Conservation (phyloP, 2,888 invertebrate species). For the Drosophila paramelanica region DNA sequence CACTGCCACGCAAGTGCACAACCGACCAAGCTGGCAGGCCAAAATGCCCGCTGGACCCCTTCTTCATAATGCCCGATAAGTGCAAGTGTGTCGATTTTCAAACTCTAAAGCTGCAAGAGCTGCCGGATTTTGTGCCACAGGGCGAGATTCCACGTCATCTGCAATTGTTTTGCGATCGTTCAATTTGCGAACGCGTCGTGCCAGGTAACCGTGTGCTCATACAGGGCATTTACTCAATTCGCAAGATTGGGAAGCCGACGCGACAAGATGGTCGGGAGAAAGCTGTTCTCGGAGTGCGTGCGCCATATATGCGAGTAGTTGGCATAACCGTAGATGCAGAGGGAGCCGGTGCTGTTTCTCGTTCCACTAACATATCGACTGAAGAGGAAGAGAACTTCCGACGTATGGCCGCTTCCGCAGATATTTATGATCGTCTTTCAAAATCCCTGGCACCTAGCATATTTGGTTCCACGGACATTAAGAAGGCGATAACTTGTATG, state of each 20-base stretch:
- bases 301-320: slow-evolving; percentile 97
- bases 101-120: slow-evolving; percentile 97
- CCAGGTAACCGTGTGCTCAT: slow-evolving; percentile 98
- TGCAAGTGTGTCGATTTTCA: slow-evolving; percentile 99
- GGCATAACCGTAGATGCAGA: slow-evolving; percentile 95
- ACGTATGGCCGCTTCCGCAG: slow-evolving; percentile 92
- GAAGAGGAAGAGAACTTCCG: slow-evolving; percentile 89
- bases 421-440: slow-evolving; percentile 95
- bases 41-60: slow-evolving; percentile 98
- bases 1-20: slow-evolving; percentile 96
- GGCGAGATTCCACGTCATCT: slow-evolving; percentile 99
- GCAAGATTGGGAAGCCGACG: slow-evolving; percentile 89
- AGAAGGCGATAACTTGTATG: slow-evolving; percentile 97
- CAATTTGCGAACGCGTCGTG: slow-evolving; percentile 96
- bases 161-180: slow-evolving; percentile 96
- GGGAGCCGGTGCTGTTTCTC: slow-evolving; percentile 88
- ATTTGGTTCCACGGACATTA: slow-evolving; percentile 96
- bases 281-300: slow-evolving; percentile 94
- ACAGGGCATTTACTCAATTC: slow-evolving; percentile 98
- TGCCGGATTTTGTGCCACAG: slow-evolving; percentile 94
- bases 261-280: slow-evolving; percentile 91
- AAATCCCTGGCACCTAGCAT: slow-evolving; percentile 98
- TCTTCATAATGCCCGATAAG: slow-evolving; percentile 98
- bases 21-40: slow-evolving; percentile 97
- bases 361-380: slow-evolving; percentile 86